phyloP scores from a whole-genome alignment of 2,113 vertebrate species.

The Puffinus mauretanicus region DNA sequence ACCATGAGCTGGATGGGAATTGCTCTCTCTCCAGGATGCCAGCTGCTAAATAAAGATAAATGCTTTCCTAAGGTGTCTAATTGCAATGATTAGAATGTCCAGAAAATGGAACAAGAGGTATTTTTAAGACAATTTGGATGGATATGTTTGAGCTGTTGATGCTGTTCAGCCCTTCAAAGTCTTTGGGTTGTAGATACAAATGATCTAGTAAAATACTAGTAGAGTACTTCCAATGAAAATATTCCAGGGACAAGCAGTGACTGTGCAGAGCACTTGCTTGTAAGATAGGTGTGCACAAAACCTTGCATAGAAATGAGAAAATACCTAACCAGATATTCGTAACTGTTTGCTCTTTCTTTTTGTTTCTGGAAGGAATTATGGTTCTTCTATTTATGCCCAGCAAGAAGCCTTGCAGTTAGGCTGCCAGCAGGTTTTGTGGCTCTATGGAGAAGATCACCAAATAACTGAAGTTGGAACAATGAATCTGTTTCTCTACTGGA shows the following conservation, averaged over 20 bases:
- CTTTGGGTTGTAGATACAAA: background rate
- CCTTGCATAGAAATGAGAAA: background rate
- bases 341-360: background rate
- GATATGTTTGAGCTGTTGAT: background rate
- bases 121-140: background rate
- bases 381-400: conserved; percentile 80
- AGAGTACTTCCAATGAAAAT: background rate
- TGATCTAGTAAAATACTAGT: background rate
- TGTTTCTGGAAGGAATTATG: conserved; percentile 83
- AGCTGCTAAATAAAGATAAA: background rate
- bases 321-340: background rate
- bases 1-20: background rate
- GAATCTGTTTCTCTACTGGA: conserved; percentile 93
- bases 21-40: background rate
- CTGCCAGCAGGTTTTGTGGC: conserved; percentile 92
- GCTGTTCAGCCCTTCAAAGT: background rate
- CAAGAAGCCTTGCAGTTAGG: conserved; percentile 78
- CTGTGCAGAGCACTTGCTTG: background rate
- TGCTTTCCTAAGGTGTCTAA: background rate
- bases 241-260: background rate
- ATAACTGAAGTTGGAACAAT: conserved; percentile 94
- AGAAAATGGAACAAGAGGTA: background rate
- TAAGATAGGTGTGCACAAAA: background rate
- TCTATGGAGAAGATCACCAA: conserved; percentile 86
- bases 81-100: background rate